Base-by-base conservation (phyloP, 2,888 invertebrate species). In the Cheilosia urbana region DNA sequence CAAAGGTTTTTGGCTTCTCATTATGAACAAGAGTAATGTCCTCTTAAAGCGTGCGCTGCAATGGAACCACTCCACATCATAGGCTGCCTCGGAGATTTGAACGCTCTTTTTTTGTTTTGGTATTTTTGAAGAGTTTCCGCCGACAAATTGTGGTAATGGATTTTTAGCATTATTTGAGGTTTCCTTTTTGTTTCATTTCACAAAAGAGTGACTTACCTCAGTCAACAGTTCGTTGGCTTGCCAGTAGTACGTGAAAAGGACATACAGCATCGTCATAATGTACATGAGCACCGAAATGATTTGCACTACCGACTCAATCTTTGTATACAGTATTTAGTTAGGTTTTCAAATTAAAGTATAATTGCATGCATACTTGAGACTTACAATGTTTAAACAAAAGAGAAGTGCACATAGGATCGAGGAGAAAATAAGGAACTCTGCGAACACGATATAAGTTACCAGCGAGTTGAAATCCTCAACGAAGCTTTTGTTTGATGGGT, bases 171-270 rank as follows among this genome's bases (percentile, higher is more conserved):
- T 40, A 63, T 24, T 65, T 40, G 57, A 69, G n/a, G 49, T 55
- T 57, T 37, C 11, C 45, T 30, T 58, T 53, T 47, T 40, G 49
- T 72, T 49, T 37, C 49, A 34, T 40, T 82, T 34, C 21, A 21
- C 27, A 37, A 58, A 7, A 45, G 40, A 7, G 58, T 17, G 21
- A 87, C 82, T 80, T 77, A 91, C 92, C 90, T 90, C 90, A 65
- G 89, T 87, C 6, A 89, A 79, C 75, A 92, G 81, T 69, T 92
- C 91, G 88, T 92, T 91, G 69, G 91, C 91, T 37, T 90, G 88
- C 89, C 91, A 91, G 80, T 92, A 92, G 42, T 90, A 91, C n/a
- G 90, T 90, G 79, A 89, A 92, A 0, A 91, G 88, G 0, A 91
- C 89, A 82, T 90, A 91, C 37, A 91, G 82, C 90, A 90, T 90